Percentiles rank a stretch among this genome's conserved stretches.
These are phyloP conservation scores for Turdus rufiventris DNA, from an alignment of 2,113 vertebrate species.

Conservation along the genomic window DNA sequence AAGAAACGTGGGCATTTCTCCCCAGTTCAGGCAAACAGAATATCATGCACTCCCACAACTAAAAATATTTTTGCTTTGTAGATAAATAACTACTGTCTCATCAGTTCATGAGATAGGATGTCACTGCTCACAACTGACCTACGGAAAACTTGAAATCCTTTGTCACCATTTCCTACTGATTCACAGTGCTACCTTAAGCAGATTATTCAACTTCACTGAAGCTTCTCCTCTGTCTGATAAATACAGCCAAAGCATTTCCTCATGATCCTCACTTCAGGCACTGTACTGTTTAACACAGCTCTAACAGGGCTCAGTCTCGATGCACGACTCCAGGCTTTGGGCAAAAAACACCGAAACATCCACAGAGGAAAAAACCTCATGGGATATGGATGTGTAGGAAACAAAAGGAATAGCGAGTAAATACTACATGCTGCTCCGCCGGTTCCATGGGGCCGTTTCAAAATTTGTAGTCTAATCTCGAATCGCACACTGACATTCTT, in stretches of 20 bases:
- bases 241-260: neutral
- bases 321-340: neutral
- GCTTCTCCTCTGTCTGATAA: neutral
- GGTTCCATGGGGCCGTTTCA: neutral
- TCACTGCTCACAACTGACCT: neutral
- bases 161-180: neutral
- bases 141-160: neutral
- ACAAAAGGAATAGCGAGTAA: neutral
- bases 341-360: neutral
- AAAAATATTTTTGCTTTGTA: neutral
- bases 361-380: neutral
- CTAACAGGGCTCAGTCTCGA: neutral
- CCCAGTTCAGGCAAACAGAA: neutral
- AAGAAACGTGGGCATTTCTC: neutral
- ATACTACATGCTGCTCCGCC: neutral
- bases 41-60: accelerated
- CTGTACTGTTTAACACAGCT: neutral
- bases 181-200: neutral
- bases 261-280: neutral
- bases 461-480: neutral
- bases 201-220: neutral
- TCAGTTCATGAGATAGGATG: neutral
- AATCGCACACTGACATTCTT: neutral
- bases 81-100: neutral
- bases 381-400: neutral